Conservation (phyloP, 2,888 invertebrate genomes). For the Creontiades dilutus region DNA sequence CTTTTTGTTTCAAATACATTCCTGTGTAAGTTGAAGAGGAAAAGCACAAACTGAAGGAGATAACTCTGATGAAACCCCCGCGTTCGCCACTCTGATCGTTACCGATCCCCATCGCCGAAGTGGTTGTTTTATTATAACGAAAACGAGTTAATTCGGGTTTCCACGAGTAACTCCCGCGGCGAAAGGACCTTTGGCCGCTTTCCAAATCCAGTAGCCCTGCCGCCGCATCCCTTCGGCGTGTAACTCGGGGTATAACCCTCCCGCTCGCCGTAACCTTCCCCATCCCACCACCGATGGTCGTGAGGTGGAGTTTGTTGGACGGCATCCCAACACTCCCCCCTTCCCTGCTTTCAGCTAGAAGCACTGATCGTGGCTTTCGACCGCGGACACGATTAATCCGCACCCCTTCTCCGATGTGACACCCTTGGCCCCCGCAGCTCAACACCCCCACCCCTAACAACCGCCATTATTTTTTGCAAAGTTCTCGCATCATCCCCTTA, state of each 20-base stretch:
- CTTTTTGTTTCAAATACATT: too few species aligned
- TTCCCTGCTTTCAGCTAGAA: neutral
- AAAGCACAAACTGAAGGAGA: too few species aligned
- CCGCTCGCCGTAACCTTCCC: neutral
- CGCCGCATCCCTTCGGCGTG: conserved; percentile 18
- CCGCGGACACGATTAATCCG: conserved; percentile 42
- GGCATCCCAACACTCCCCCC: conserved; percentile 7
- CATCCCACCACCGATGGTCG: neutral
- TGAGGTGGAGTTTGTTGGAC: conserved; percentile 20
- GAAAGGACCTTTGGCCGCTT: conserved; percentile 10
- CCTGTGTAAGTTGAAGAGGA: too few species aligned
- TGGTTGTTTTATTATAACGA: conserved; percentile 19
- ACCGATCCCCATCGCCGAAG: conserved; percentile 1
- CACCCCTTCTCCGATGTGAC: conserved; percentile 20
- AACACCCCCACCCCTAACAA: neutral
- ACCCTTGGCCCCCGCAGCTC: neutral
- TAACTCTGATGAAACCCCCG: neutral
- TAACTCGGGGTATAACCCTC: conserved; percentile 14
- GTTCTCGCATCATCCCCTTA: neutral
- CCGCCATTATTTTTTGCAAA: neutral
- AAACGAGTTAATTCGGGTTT: conserved; percentile 31
- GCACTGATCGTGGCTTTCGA: conserved; percentile 31
- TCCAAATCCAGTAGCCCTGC: conserved; percentile 18
- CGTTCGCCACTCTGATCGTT: neutral
- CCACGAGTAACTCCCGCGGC: neutral